Conservation (phyloP, 2,888 invertebrate species). For the Parnassius orleans region DNA sequence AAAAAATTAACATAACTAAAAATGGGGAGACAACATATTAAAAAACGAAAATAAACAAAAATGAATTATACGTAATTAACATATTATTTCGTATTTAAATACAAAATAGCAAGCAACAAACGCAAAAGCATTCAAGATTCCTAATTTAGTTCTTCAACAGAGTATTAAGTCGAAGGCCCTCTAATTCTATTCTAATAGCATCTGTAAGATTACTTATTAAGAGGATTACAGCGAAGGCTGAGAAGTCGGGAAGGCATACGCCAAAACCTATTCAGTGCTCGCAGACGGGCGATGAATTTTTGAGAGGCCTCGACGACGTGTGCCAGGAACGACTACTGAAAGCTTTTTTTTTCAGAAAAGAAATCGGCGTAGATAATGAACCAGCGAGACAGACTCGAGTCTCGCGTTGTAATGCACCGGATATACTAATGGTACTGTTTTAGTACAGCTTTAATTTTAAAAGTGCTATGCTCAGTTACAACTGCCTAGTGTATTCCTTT, state of each 20-base stretch:
- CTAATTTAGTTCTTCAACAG: no score
- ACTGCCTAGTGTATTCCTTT: neutral
- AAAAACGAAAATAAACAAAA: no score
- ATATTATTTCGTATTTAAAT: no score
- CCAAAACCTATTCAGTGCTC: conserved; percentile 60
- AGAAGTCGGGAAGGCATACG: conserved; percentile 45
- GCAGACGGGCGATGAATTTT: conserved; percentile 80
- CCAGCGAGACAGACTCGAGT: conserved; percentile 35
- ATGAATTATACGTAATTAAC: no score
- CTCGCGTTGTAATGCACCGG: conserved; percentile 23
- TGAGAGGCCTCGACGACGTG: conserved; percentile 72
- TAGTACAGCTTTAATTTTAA: conserved; percentile 3
- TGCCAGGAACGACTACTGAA: conserved; percentile 58
- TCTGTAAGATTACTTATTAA: conserved; percentile 69
- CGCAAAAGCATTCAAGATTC: no score
- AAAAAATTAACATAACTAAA: no score
- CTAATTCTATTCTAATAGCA: conserved; percentile 23
- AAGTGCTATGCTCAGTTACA: neutral
- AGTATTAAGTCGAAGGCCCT: conserved; percentile 9
- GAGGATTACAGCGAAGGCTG: conserved; percentile 62
- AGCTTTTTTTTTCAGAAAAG: conserved; percentile 63
- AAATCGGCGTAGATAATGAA: conserved; percentile 70
- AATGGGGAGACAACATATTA: no score
- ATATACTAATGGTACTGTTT: conserved; percentile 21
- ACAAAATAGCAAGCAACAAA: no score